phyloP scores from a whole-genome alignment of 2,797 vertebrate genomes.

The Coreius guichenoti region DNA sequence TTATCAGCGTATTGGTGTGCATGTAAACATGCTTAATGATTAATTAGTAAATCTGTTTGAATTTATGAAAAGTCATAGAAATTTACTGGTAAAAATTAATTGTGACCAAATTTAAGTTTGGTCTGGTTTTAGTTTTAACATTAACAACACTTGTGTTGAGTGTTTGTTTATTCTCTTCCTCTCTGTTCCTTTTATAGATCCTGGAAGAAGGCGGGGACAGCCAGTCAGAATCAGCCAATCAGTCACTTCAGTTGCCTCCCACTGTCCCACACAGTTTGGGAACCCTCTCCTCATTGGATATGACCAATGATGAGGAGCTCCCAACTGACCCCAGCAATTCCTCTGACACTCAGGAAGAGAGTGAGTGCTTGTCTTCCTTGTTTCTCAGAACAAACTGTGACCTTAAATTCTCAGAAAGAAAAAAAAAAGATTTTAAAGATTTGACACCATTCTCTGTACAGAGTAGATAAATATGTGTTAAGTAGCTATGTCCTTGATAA shows the following conservation, averaged over 20 bases:
- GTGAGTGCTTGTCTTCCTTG: conserved; percentile 70
- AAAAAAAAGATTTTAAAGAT: not conserved
- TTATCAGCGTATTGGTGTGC: not conserved
- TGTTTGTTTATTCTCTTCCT: not conserved
- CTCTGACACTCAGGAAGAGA: conserved; percentile 89
- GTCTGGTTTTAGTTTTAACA: not conserved
- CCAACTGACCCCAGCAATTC: conserved; percentile 91
- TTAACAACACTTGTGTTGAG: not conserved
- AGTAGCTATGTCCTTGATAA: not conserved
- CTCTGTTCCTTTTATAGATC: conserved; percentile 69
- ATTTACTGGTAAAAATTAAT: too few relatives aligned
- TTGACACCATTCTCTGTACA: not conserved
- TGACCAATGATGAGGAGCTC: conserved; percentile 86
- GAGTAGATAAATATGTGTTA: not conserved
- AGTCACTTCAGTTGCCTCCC: conserved; percentile 72
- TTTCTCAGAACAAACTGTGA: not conserved
- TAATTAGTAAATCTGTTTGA: not conserved
- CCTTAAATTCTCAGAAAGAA: not conserved
- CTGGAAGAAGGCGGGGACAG: conserved; percentile 79
- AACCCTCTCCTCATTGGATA: conserved; percentile 83
- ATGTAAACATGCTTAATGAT: not conserved
- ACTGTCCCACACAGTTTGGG: conserved; percentile 75
- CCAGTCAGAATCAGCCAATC: conserved; percentile 80
- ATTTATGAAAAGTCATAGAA: not conserved
- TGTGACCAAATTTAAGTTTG: too few relatives aligned